Percentiles rank a stretch among this genome's conserved stretches.
These are phyloP conservation scores for Sebastes trivittatus DNA, from an alignment of 2,797 vertebrate genomes.

Conservation along the genomic window DNA sequence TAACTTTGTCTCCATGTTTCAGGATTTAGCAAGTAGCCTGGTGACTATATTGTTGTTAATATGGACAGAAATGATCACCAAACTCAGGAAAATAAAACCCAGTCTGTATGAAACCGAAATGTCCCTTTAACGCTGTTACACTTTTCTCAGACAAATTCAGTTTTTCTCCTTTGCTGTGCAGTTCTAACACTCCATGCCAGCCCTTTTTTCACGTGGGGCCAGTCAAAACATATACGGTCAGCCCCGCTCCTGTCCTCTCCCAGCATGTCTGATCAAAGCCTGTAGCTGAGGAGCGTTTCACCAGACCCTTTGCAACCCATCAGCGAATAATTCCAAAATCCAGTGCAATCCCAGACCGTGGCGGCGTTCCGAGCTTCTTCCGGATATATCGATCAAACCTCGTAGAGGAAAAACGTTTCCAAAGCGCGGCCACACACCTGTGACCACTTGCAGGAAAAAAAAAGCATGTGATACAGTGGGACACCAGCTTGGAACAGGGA, in stretches of 20 bases:
- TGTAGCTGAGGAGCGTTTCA: slow-evolving; percentile 36
- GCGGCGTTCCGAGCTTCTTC: slow-evolving; percentile 41
- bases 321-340: slow-evolving; percentile 52
- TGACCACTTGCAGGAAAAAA: slow-evolving; percentile 22
- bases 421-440: slow-evolving; percentile 49
- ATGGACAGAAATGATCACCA: not conserved
- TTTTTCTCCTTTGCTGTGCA: slow-evolving; percentile 26
- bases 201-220: not conserved
- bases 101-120: slow-evolving; percentile 1
- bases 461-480: slow-evolving; percentile 37
- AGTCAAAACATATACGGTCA: slow-evolving; percentile 45
- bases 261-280: slow-evolving; percentile 57
- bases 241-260: slow-evolving; percentile 34
- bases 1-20: not conserved
- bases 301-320: slow-evolving; percentile 45
- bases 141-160: slow-evolving; percentile 22
- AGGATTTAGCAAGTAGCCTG: not conserved
- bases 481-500: slow-evolving; percentile 51
- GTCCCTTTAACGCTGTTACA: not conserved
- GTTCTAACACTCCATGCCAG: slow-evolving; percentile 19
- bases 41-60: not conserved
- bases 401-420: slow-evolving; percentile 45
- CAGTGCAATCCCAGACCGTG: slow-evolving; percentile 40
- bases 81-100: not conserved
- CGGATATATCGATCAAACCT: slow-evolving; percentile 55